Base-by-base conservation (phyloP, 1,140 invertebrate species). In the Eriocheir sinensis region DNA sequence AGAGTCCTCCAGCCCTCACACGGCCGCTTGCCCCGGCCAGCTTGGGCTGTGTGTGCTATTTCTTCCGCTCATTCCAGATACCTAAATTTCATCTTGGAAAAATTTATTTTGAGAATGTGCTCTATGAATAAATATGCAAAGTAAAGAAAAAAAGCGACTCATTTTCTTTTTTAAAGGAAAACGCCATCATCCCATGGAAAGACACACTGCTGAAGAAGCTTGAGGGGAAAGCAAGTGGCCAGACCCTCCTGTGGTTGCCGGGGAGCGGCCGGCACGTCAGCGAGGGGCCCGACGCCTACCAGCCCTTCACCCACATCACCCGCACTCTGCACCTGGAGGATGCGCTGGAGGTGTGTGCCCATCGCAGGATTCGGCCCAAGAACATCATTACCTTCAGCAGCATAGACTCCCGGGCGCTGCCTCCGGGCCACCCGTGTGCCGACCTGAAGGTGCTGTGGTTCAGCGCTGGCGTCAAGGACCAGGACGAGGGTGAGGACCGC, bases 381-480 rank as follows among this genome's bases (percentile, higher is more conserved):
- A 81, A 89, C 21, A 4, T 94, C 0, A 17, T 53, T 1, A 89
- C 93, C 12, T 94, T 94, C n/a, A 94, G 93, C 60, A 81, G 86
- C 86, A 79, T 94, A 60, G 85, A 94, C 27, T 81, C 60, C 27
- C 86, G 86, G 0, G 32, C 6, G 12, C 36, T 94, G 1, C 83
- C 86, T 0, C 12, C 86, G 8, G 15, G 60, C 40, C 93, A 94
- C 30, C 93, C 93, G 9, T 94, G 93, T 88, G 60, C 32, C 32
- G 53, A 81, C n/a, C 30, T 94, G 44, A 79, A 89, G 34, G 86
- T 94, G 21, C 38, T 94, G 41, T 94, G 93, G 93, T 94, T 94
- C 79, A 53, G 86, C n/a, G n/a, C 86, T n/a, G n/a, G 60, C 15
- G 3, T 38, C 30, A 3, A 27, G 6, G 40, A 32, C 2, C n/a